Evolutionary conservation across 2,888 invertebrate genomes (phyloP).

Genomic region (Cosmopolites sordidus): DNA sequence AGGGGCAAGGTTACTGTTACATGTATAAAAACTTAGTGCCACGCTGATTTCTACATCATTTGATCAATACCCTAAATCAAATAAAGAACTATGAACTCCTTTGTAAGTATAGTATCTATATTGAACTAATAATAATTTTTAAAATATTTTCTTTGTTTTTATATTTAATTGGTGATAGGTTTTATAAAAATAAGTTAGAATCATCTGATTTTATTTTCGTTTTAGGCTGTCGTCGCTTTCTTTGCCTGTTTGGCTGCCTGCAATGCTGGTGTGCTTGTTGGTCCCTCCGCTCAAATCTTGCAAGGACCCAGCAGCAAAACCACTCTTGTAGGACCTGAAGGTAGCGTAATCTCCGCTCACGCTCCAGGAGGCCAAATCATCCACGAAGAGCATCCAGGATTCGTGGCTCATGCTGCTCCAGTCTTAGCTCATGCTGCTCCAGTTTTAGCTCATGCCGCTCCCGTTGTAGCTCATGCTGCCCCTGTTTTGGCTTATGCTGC

Average conservation of each 20-base stretch:
- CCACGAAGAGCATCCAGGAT: conserved; percentile 18
- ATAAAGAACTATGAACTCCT: conserved; percentile 15
- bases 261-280: conserved; percentile 24
- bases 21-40: conserved; percentile 3
- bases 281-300: conserved; percentile 22
- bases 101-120: conserved; percentile 13
- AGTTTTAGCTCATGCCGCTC: conserved; percentile 7
- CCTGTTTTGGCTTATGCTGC: not conserved
- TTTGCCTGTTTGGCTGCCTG: conserved; percentile 21
- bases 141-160: not conserved
- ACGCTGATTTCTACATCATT: not conserved
- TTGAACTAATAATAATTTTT: not conserved
- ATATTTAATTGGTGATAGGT: not conserved
- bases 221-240: conserved; percentile 18
- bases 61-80: conserved; percentile 4
- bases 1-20: conserved; percentile 8
- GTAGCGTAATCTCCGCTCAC: conserved; percentile 31
- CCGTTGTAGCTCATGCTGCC: not conserved
- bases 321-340: conserved; percentile 34
- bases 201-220: conserved; percentile 5
- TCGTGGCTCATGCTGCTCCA: conserved; percentile 19
- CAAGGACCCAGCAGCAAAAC: conserved; percentile 35
- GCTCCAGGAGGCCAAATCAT: conserved; percentile 32
- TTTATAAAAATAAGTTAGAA: not conserved
- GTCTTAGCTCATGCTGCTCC: conserved; percentile 18